phyloP scores from a whole-genome alignment of 2,888 invertebrate species.

The Busseola fusca region DNA sequence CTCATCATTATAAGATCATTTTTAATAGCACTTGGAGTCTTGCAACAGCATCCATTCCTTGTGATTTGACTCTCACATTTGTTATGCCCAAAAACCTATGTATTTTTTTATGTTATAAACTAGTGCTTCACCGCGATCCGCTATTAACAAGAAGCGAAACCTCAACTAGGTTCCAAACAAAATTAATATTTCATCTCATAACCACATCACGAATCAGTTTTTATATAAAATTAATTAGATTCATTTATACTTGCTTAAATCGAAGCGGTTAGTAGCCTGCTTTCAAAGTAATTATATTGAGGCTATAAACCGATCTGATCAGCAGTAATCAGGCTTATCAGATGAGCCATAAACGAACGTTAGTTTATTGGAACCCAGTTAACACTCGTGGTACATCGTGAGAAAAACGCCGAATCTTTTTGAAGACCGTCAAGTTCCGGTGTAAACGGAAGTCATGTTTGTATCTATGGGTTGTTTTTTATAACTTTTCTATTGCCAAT shows the following conservation, averaged over 20 bases:
- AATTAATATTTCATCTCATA: constrained; percentile 58
- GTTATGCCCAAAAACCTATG: constrained; percentile 1
- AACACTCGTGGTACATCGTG: constrained; percentile 54
- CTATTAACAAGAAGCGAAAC: constrained; percentile 52
- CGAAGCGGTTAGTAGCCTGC: constrained; percentile 58
- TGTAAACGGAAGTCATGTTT: constrained; percentile 51
- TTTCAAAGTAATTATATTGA: constrained; percentile 75
- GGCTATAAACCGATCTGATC: constrained; percentile 71
- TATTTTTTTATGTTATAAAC: no score
- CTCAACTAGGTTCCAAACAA: constrained; percentile 36
- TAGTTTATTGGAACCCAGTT: constrained; percentile 54
- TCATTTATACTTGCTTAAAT: constrained; percentile 58
- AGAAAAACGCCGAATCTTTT: constrained; percentile 55
- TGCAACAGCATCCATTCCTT: no score
- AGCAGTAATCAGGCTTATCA: constrained; percentile 75
- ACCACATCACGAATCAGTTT: constrained; percentile 57
- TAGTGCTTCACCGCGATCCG: no score
- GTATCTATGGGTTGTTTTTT: constrained; percentile 25
- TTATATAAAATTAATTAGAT: constrained; percentile 63
- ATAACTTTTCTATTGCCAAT: constrained; percentile 52
- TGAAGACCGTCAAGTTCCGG: constrained; percentile 51
- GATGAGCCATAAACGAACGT: constrained; percentile 61
- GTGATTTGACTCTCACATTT: not conserved
- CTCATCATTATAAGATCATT: no score
- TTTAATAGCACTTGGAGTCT: not conserved